Evolutionary conservation across 92 coral and sea anemone species (phyloP).

Genomic region (Siderastrea siderea): DNA sequence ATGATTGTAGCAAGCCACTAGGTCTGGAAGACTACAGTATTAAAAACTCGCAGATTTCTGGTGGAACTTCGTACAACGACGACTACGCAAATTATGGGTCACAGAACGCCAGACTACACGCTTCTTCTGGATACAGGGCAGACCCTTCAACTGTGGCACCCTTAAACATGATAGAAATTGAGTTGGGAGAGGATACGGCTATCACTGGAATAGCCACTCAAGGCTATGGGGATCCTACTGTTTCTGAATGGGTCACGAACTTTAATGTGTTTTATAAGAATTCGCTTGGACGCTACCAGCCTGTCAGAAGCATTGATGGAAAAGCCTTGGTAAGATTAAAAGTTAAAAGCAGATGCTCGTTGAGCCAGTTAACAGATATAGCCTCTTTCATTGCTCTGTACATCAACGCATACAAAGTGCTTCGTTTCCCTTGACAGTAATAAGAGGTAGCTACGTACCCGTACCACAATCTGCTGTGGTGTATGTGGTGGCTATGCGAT

Average conservation of each 20-base stretch:
- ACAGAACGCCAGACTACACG: conserved; percentile 60
- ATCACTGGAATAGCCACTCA: conserved; percentile 74
- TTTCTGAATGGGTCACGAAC: conserved; percentile 65
- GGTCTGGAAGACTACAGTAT: conserved; percentile 60
- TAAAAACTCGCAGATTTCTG: conserved; percentile 43
- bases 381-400: too few species aligned
- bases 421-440: too few species aligned
- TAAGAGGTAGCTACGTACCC: too few species aligned
- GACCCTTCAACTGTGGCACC: neutral
- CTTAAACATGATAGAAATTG: conserved; percentile 40
- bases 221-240: conserved; percentile 51
- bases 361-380: too few species aligned
- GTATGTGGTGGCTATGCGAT: too few species aligned
- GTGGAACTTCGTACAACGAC: conserved; percentile 47
- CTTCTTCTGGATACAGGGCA: conserved; percentile 56
- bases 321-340: neutral
- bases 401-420: too few species aligned
- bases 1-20: conserved; percentile 56
- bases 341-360: neutral
- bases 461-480: too few species aligned
- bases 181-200: conserved; percentile 43
- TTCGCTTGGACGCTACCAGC: neutral
- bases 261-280: conserved; percentile 13
- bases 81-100: conserved; percentile 59
- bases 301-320: conserved; percentile 15